phyloP scores from a whole-genome alignment of 2,797 vertebrate genomes.

The Falco novaeseelandiae region DNA sequence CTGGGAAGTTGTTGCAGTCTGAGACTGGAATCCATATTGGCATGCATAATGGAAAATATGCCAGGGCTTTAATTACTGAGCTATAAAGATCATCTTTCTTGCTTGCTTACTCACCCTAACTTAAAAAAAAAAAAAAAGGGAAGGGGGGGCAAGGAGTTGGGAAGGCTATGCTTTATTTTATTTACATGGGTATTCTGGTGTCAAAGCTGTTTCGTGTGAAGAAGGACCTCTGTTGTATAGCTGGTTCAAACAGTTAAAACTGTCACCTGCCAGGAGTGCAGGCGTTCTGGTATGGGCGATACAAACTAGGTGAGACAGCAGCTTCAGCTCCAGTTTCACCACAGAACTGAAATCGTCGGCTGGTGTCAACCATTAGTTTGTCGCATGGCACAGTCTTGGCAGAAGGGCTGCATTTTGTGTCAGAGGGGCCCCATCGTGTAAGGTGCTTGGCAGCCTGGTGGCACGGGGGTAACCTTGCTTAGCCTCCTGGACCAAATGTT shows the following conservation, averaged over 20 bases:
- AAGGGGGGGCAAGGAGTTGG: neutral
- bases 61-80: neutral
- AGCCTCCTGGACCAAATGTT: neutral
- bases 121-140: neutral
- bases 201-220: neutral
- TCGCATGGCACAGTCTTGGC: neutral
- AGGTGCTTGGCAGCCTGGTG: neutral
- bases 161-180: neutral
- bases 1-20: neutral
- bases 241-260: neutral
- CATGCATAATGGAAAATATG: neutral
- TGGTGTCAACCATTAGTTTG: neutral
- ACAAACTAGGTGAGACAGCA: neutral
- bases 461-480: neutral
- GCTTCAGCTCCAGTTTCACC: neutral
- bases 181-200: neutral
- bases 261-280: neutral
- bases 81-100: neutral
- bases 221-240: neutral
- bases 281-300: neutral
- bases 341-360: neutral
- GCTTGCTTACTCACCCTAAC: neutral
- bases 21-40: neutral
- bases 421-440: fast-evolving
- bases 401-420: neutral